Percentiles rank a stretch among this genome's conserved stretches.
Evolutionary conservation across 2,888 invertebrate genomes (phyloP).

Genomic region (Dicranocentrus wangi): DNA sequence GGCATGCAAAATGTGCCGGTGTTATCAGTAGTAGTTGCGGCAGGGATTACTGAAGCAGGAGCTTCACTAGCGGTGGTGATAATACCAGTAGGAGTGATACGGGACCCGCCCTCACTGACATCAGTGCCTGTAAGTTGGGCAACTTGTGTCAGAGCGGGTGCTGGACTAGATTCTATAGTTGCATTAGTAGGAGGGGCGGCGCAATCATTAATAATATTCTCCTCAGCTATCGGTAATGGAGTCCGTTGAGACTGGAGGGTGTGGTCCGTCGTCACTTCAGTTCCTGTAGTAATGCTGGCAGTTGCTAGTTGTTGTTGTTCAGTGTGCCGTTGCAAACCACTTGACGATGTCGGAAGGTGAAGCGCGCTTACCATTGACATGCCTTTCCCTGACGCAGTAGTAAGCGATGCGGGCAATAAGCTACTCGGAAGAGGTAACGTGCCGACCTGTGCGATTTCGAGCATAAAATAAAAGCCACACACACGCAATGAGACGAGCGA

Average conservation of each 20-base stretch:
- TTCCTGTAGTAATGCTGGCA: no score
- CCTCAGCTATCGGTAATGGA: no score
- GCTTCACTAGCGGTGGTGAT: neutral
- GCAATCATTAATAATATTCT: constrained; percentile 24
- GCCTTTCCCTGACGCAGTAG: constrained; percentile 50
- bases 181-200: constrained; percentile 47
- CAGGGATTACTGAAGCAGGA: neutral
- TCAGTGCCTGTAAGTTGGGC: no score
- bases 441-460: constrained; percentile 66
- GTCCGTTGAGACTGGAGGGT: neutral
- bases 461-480: constrained; percentile 50
- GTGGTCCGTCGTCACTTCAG: no score
- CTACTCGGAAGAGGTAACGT: constrained; percentile 59
- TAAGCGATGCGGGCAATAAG: constrained; percentile 50
- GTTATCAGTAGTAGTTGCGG: constrained; percentile 20
- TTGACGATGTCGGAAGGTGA: no score
- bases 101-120: no score
- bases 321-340: no score
- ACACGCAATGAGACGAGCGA: constrained; percentile 29
- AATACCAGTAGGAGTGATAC: no score
- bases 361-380: constrained; percentile 4
- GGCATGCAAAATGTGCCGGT: constrained; percentile 22
- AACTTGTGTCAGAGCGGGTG: no score
- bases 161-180: constrained; percentile 57
- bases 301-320: no score